Percentiles rank a stretch among this genome's conserved stretches.
These are phyloP conservation scores for Gymnoscelis rufifasciata DNA, from an alignment of 2,888 invertebrate genomes.

Conservation along the genomic window DNA sequence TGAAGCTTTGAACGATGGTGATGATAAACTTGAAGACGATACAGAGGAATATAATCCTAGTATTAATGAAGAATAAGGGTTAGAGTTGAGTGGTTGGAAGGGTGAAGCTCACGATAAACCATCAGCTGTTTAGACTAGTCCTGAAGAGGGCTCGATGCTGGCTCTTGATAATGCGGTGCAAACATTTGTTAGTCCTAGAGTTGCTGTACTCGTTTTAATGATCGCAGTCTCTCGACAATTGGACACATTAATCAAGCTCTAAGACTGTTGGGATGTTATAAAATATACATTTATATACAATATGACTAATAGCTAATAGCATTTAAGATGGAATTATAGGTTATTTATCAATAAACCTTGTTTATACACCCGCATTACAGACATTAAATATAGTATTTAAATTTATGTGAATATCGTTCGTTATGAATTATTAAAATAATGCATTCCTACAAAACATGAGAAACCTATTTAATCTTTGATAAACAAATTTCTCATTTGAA, in stretches of 20 bases:
- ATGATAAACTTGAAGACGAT: conserved; percentile 12
- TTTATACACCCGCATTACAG: too few relatives aligned
- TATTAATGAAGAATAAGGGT: conserved; percentile 8
- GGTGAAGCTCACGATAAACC: conserved; percentile 40
- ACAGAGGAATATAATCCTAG: conserved; percentile 14
- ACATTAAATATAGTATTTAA: too few relatives aligned
- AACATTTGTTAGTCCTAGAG: conserved; percentile 35
- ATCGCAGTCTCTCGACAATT: conserved; percentile 4
- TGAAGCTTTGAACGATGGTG: conserved; percentile 2
- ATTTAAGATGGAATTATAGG: too few relatives aligned
- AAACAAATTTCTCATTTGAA: too few relatives aligned
- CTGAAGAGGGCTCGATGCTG: conserved; percentile 37
- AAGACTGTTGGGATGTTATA: background rate
- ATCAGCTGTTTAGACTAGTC: conserved; percentile 48
- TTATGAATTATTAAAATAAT: too few relatives aligned
- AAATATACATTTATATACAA: too few relatives aligned
- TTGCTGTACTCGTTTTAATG: conserved; percentile 10
- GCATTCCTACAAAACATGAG: too few relatives aligned
- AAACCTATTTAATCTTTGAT: too few relatives aligned
- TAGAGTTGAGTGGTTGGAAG: conserved; percentile 19
- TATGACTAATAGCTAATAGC: too few relatives aligned
- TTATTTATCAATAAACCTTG: too few relatives aligned
- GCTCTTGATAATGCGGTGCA: conserved; percentile 43
- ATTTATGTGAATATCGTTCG: too few relatives aligned
- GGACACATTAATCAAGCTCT: conserved; percentile 3